A percentile compares a stretch with the other conserved stretches of the same genome.
These are phyloP conservation scores for Cuniculus paca DNA, from an alignment of 2,797 vertebrate species.

Conservation along the genomic window DNA sequence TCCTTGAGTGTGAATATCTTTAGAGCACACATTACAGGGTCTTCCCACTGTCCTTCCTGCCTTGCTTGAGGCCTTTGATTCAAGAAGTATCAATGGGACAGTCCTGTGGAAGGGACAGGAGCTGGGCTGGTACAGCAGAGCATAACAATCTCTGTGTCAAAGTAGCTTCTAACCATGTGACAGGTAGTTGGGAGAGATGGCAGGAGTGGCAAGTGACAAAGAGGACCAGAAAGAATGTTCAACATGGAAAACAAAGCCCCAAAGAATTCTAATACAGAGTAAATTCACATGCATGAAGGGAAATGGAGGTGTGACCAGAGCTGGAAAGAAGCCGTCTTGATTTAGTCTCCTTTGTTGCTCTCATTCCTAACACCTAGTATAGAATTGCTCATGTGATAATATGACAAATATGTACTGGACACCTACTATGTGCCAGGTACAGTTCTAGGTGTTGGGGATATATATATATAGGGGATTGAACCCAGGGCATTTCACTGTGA, in stretches of 20 bases:
- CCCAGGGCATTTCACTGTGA: too few species aligned
- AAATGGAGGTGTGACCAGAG: not conserved
- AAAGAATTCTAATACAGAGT: not conserved
- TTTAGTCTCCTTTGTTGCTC: not conserved
- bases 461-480: too few species aligned
- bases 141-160: too few species aligned
- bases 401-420: not conserved
- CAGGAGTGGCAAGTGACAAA: not conserved
- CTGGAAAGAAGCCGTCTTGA: not conserved
- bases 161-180: not conserved
- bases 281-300: not conserved
- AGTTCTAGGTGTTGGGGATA: too few species aligned
- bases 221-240: not conserved
- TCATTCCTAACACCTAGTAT: not conserved
- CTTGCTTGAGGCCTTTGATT: not conserved
- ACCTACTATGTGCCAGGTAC: too few species aligned
- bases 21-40: not conserved
- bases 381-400: not conserved
- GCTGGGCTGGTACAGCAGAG: not conserved
- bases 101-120: not conserved
- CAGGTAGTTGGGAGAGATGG: not conserved
- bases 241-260: not conserved
- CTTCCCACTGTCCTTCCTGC: not conserved
- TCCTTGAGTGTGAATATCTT: not conserved
- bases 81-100: not conserved